phyloP scores from a whole-genome alignment of 1,140 invertebrate genomes.

The Rhopalosiphum padi region DNA sequence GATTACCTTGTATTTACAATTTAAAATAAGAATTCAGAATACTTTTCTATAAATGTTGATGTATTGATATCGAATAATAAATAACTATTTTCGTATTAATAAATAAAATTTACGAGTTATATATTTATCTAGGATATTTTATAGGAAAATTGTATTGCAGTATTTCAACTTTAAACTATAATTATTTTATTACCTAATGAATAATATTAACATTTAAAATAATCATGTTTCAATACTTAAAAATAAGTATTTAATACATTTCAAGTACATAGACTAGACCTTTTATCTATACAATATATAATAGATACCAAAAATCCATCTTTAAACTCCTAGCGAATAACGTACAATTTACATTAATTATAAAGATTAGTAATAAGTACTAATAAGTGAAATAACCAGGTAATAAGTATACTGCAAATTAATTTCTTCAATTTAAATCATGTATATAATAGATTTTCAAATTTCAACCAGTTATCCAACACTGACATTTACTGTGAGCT shows the following conservation, averaged over 20 bases:
- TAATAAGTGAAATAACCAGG: no score
- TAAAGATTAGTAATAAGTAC: neutral
- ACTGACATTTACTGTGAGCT: neutral
- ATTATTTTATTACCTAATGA: neutral
- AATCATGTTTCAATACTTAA: no score
- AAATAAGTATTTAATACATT: no score
- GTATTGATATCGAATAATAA: neutral
- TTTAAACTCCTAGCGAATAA: neutral
- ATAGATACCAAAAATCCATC: neutral
- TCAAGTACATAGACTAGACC: neutral
- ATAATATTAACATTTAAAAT: neutral
- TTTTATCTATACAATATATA: no score
- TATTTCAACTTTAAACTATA: neutral
- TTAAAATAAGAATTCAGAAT: neutral
- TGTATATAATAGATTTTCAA: neutral
- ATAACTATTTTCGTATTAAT: neutral
- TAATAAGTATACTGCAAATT: neutral
- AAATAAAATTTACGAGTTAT: neutral
- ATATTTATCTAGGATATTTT: neutral
- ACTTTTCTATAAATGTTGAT: neutral
- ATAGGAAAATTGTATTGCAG: neutral
- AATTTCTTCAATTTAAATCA: neutral
- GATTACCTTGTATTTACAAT: neutral
- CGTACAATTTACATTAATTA: neutral
- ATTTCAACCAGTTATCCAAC: neutral